These are phyloP conservation scores for Paradoxurus hermaphroditus DNA, from an alignment of 2,113 vertebrate species.

Conservation along the genomic window DNA sequence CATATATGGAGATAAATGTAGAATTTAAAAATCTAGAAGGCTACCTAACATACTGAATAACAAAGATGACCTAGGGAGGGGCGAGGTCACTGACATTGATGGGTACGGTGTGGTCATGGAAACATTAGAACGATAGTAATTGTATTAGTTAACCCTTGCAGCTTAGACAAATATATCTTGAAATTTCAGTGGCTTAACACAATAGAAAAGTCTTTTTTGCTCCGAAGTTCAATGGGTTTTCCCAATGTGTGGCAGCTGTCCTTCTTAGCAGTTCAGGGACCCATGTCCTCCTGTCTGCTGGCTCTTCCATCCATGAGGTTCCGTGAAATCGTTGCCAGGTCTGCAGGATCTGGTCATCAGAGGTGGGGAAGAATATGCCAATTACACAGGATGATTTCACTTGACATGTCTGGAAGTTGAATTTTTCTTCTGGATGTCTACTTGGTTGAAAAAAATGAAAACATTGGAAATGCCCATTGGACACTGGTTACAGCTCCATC, in stretches of 20 bases:
- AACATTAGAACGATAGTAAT: not conserved
- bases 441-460: not conserved
- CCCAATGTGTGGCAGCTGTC: not conserved
- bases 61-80: not conserved
- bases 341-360: not conserved
- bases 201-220: not conserved
- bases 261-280: not conserved
- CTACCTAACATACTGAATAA: not conserved
- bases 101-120: not conserved
- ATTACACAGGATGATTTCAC: not conserved
- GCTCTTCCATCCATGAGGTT: not conserved
- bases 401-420: not conserved
- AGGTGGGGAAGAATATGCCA: not conserved
- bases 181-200: not conserved
- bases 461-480: not conserved
- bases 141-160: not conserved
- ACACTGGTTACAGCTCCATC: not conserved
- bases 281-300: not conserved
- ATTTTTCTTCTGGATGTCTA: not conserved
- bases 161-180: not conserved
- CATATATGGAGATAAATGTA: not conserved
- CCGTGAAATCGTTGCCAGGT: not conserved
- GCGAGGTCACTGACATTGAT: not conserved
- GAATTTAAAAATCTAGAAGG: not conserved
- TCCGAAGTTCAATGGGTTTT: not conserved